Evolutionary conservation across 2,888 invertebrate species (phyloP), one percentile per base, ranked within the genome.

Genomic region (Ophion ellenae): DNA sequence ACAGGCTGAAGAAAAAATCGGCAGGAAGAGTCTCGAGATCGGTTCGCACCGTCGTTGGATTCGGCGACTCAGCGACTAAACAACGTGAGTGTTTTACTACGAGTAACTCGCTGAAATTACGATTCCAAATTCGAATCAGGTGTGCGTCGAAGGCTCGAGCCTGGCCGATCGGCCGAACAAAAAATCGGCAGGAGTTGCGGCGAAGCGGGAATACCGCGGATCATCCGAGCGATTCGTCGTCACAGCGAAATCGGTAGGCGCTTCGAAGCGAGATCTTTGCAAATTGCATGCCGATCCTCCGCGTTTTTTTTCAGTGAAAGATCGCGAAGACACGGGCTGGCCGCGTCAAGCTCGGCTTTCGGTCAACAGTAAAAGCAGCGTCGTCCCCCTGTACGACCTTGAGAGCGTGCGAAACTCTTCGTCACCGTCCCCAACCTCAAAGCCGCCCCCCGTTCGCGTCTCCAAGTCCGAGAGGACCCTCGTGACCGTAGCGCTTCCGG

Each of bases 331-430:
- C n/a, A 75, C 61, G 11, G 70, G 20, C 20, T 71, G 81, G 53
- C 87, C 88, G 6, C 71, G 40, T 32, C 71, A 76, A 36, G 83
- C 36, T 28, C 83, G 84, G 40, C 87, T 82, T 9, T 87, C 88
- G 64, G 89, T 89, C 64, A 91, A 91, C 81, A 92, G 92, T 78
- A 93, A 93, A 79, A 92, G 91, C 81, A 92, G 92, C 86, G 90
- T 92, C 32, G 91, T 92, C 17, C 90, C 92, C 0, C 88, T 92
- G 20, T 92, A 93, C 85, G 90, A 91, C 86, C 90, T 90, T n/a
- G 88, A 88, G 75, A 70, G 63, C 36, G 47, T 0, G 47, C 47
- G 47, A 11, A 47, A 47, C 14, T 47, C 79, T 32, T 82, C 86
- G 9, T 32, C 84, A 11, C 75, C 87, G 24, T 59, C 71, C 11